Evolutionary conservation across 2,888 invertebrate species (phyloP).

Genomic region (Sabatieria punctata): DNA sequence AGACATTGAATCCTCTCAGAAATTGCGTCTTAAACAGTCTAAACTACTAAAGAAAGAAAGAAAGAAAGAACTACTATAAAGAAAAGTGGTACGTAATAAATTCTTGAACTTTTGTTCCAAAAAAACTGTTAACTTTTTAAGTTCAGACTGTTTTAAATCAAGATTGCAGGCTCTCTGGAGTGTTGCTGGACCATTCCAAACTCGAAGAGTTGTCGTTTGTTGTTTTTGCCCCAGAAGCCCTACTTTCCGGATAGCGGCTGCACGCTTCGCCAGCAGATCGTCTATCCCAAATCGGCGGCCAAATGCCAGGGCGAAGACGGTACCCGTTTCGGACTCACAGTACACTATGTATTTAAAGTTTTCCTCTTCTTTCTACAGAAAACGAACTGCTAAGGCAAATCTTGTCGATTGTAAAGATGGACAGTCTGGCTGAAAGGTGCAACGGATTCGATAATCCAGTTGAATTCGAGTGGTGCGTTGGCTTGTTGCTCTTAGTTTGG

Average conservation of each 20-base stretch:
- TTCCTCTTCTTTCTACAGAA: too few species aligned
- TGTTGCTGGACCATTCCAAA: neutral
- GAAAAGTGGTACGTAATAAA: too few species aligned
- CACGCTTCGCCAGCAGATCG: constrained; percentile 39
- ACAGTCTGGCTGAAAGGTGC: constrained; percentile 21
- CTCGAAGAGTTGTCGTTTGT: constrained; percentile 19
- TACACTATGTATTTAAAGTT: too few species aligned
- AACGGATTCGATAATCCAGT: constrained; percentile 23
- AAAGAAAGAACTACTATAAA: neutral
- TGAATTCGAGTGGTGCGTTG: constrained; percentile 23
- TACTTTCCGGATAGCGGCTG: constrained; percentile 40
- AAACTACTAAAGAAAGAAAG: neutral
- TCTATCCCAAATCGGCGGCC: constrained; percentile 17
- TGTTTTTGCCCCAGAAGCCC: constrained; percentile 43
- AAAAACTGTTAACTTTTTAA: too few species aligned
- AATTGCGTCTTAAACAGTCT: constrained; percentile 6
- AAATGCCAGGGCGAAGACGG: neutral
- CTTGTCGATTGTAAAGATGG: constrained; percentile 21
- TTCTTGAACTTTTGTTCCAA: too few species aligned
- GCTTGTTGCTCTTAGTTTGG: too few species aligned
- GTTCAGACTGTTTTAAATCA: too few species aligned
- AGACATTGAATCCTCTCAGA: too few species aligned
- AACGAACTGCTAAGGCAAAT: constrained; percentile 18
- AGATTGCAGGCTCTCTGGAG: neutral
- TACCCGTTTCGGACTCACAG: neutral